Evolutionary conservation across 2,888 invertebrate species (phyloP), one percentile per base, ranked within the genome.

Genomic region (Meganola albula): DNA sequence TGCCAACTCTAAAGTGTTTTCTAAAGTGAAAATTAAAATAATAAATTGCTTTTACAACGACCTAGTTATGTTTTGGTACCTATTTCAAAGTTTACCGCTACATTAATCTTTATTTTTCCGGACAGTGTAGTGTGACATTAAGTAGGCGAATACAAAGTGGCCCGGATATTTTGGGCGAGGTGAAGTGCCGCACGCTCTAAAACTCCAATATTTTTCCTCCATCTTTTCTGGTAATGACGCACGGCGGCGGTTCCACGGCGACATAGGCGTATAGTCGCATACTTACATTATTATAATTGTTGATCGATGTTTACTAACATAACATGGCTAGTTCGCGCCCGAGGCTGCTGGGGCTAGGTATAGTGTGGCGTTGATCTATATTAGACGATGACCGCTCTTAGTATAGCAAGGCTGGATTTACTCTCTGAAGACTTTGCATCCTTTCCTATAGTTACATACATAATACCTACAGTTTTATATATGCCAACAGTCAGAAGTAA

Each of bases 261-360:
- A 74, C 74, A 68, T 48, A 64, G 48, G 50, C 62, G 58, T 47
- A 58, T 58, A 57, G 61, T 63, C 62, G 56, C 53, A 63, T 56
- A 62, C 61, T 64, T 69, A 72, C 70, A 57, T 58, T 34, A 58
- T 48, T 57, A 63, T 72, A 76, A 74, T 69, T 49, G 70, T 77
- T 69, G 69, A 73, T 80, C 78, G 78, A 82, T 83, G 84, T 83
- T 77, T 84, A 84, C 84, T 84, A 84, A 84, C 83, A 64, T 78
- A 80, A 79, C 78, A 74, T 65, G 59, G 69, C 63, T 71, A 72
- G 68, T 63, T 79, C 78, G 76, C 73, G 70, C 65, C 73, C 69
- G 48, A 68, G 70, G 72, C 71, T 76, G 73, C 70, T 73, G 78
- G 82, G 82, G 78, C 74, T 83, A 83, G 82, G 80, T 76, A 67